These are phyloP conservation scores for Eristalis tenax DNA, from an alignment of 2,888 invertebrate species.

Conservation along the genomic window DNA sequence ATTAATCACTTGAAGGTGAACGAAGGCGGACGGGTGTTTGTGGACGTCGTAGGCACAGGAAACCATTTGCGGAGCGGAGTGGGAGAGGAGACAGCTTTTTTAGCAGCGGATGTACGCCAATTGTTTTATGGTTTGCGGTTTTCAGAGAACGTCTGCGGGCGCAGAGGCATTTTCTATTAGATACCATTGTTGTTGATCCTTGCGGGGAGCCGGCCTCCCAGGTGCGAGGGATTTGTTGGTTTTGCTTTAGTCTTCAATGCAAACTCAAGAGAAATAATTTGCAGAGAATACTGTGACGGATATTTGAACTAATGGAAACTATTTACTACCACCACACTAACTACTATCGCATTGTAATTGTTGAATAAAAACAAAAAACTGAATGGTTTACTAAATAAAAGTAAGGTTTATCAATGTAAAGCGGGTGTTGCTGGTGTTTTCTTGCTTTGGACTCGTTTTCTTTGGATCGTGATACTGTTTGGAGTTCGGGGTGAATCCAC, in stretches of 20 bases:
- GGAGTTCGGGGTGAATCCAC: no score
- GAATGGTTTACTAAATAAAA: conserved; percentile 27
- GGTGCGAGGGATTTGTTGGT: conserved; percentile 27
- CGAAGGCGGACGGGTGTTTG: neutral
- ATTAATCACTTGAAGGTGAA: conserved; percentile 12
- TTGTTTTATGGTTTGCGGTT: conserved; percentile 43
- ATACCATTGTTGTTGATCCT: conserved; percentile 18
- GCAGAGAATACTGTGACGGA: conserved; percentile 1
- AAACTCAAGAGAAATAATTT: neutral
- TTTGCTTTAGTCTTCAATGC: neutral
- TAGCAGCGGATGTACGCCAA: neutral
- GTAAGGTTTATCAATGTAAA: conserved; percentile 9
- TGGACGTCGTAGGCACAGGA: neutral
- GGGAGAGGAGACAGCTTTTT: conserved; percentile 3
- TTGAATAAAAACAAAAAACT: conserved; percentile 18
- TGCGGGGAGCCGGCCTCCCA: conserved; percentile 45
- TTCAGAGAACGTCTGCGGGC: conserved; percentile 5
- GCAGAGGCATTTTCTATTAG: conserved; percentile 13
- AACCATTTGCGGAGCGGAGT: neutral
- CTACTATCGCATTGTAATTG: conserved; percentile 37
- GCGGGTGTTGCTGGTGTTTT: neutral
- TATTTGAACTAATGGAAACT: conserved; percentile 15
- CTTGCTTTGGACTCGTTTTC: neutral
- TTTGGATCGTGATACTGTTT: no score
- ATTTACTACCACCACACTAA: conserved; percentile 15